Evolutionary conservation across 1,140 invertebrate species (phyloP).

Genomic region (Drosophila parabipectinata): DNA sequence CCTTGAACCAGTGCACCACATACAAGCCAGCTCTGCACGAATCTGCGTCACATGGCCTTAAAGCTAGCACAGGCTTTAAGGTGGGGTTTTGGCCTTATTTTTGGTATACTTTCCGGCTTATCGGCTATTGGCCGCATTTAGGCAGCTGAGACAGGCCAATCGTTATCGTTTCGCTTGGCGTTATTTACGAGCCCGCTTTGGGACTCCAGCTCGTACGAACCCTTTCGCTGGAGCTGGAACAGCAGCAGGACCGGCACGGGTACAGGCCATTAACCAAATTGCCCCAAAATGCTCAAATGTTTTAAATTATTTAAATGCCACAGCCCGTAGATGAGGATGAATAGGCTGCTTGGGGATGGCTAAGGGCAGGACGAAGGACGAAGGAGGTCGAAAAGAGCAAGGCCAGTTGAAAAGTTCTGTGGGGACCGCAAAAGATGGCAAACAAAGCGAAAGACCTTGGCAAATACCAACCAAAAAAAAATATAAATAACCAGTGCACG

Average conservation of each 20-base stretch:
- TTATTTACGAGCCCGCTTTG: slow-evolving; percentile 64
- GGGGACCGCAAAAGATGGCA: slow-evolving; percentile 47
- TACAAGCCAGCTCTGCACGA: slow-evolving; percentile 32
- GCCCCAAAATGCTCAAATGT: slow-evolving; percentile 70
- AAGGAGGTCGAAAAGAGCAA: slow-evolving; percentile 33
- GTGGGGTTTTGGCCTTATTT: background rate
- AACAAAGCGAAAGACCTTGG: slow-evolving; percentile 65
- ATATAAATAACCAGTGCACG: slow-evolving; percentile 49
- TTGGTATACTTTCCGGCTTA: slow-evolving; percentile 4
- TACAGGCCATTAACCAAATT: slow-evolving; percentile 78
- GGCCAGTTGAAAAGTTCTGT: slow-evolving; percentile 40
- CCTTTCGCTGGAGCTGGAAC: slow-evolving; percentile 35
- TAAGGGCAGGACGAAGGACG: background rate
- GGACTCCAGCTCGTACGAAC: slow-evolving; percentile 34
- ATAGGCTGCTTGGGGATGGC: background rate
- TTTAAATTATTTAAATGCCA: slow-evolving; percentile 77
- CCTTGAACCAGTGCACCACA: slow-evolving; percentile 73
- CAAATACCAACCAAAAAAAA: slow-evolving; percentile 35
- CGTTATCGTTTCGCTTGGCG: slow-evolving; percentile 21
- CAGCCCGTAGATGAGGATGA: slow-evolving; percentile 27
- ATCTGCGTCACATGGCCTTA: slow-evolving; percentile 58
- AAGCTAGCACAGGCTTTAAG: slow-evolving; percentile 20
- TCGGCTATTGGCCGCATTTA: slow-evolving; percentile 29
- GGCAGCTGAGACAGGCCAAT: slow-evolving; percentile 48
- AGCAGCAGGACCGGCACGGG: slow-evolving; percentile 2